These are phyloP conservation scores for Physella acuta DNA, from an alignment of 1,140 invertebrate genomes.

Conservation along the genomic window DNA sequence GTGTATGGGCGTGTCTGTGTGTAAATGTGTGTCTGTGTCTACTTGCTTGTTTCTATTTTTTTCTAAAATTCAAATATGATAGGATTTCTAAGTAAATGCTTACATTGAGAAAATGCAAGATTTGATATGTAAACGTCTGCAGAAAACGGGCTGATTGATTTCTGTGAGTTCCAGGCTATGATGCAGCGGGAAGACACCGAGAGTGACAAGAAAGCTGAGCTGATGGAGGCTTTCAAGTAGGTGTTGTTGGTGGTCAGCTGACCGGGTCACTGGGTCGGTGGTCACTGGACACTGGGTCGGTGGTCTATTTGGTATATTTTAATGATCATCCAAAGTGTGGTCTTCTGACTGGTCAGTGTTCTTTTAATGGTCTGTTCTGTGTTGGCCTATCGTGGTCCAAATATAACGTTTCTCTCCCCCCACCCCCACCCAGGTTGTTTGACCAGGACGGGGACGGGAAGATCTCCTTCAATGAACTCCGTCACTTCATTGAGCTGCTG, in stretches of 20 bases:
- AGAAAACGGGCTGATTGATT: slow-evolving; percentile 13
- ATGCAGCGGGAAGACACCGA: neutral
- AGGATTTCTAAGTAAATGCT: no score
- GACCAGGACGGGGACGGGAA: slow-evolving; percentile 87
- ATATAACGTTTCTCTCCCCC: neutral
- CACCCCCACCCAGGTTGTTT: slow-evolving; percentile 27
- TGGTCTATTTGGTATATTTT: no score
- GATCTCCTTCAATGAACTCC: slow-evolving; percentile 92
- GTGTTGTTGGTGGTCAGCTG: no score
- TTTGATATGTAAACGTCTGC: no score
- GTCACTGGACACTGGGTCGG: no score
- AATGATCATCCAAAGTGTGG: no score
- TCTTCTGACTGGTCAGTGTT: no score
- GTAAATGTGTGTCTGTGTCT: neutral
- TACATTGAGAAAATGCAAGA: no score
- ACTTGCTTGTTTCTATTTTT: neutral
- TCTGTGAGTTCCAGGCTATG: slow-evolving; percentile 4
- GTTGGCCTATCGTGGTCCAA: neutral
- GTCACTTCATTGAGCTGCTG: slow-evolving; percentile 88
- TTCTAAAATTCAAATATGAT: no score
- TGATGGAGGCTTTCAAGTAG: slow-evolving; percentile 10
- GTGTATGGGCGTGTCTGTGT: neutral
- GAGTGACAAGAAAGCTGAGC: neutral
- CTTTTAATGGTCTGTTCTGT: neutral
- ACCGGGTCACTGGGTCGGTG: no score